Base-by-base conservation (phyloP, 2,113 vertebrate species). In the Sitta europaea region DNA sequence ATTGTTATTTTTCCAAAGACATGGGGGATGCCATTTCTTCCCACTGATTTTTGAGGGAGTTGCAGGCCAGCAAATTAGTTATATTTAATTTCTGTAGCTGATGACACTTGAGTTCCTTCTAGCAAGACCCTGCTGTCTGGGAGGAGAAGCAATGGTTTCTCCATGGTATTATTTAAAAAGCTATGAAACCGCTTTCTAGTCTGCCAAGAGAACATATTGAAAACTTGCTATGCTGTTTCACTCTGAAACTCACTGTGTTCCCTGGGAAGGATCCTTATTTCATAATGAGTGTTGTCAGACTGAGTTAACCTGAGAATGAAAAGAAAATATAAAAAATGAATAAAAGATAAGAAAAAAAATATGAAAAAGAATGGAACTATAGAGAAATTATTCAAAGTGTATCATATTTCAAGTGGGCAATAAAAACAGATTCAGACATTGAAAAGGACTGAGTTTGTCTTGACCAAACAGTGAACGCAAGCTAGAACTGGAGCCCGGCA, bases 11-110 rank as follows among this genome's bases (percentile, higher is more conserved):
- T 70, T 73, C 14, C 33, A 11, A 48, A 57, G 29, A 50, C 23
- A 43, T 71, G 29, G 11, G 66, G 35, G 16, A 77, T 10, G 1
- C 3, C 0, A 17, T 81, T 86, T 89, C 33, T 74, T 71, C 51
- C 33, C 24, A 38, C 13, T 42, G n/a, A n/a, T 43, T 79, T 50
- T 83, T 84, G 24, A 73, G 29, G 21, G 25, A 70, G 18, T 9
- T 0, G 1, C 0, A 1, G 14, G 17, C 8, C 0, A 0, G 17
- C 43, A 70, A 73, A 71, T 4, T 77, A 20, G 7, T 67, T 55
- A 50, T 54, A 55, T 84, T 80, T 74, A 27, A 25, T 80, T 91
- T 81, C 38, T 89, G 51, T 66, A 55, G 12, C 33, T 94, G 68
- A n/a, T 86, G 53, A 84, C 5, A n/a, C 1, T 4, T 24, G 7